These are phyloP conservation scores for Oceanites oceanicus DNA, from an alignment of 2,113 vertebrate species.

Conservation along the genomic window DNA sequence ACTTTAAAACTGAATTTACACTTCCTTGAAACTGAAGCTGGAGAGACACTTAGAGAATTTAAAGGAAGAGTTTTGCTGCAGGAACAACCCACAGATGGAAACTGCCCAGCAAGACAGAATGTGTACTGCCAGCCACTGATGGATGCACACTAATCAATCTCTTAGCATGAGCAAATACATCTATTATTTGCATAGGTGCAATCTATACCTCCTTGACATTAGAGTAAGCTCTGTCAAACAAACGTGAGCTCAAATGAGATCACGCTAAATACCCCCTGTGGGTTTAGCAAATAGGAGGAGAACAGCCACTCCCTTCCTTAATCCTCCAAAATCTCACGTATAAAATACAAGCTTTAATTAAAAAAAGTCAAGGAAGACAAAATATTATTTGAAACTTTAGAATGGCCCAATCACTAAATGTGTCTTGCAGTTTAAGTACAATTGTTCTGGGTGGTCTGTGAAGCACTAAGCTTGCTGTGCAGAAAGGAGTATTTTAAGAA, in stretches of 20 bases:
- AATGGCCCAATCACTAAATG: neutral
- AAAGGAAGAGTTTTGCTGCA: neutral
- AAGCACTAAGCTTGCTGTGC: neutral
- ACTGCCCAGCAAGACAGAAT: neutral
- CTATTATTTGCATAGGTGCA: constrained; percentile 13
- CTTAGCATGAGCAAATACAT: neutral
- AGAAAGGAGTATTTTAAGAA: constrained; percentile 54
- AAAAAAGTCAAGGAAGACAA: neutral
- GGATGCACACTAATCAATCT: neutral
- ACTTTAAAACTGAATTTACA: neutral
- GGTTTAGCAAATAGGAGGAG: neutral
- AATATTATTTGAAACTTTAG: constrained; percentile 14
- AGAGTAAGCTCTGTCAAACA: constrained; percentile 1
- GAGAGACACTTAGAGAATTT: neutral
- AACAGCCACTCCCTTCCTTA: constrained; percentile 13
- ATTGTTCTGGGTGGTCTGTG: constrained; percentile 32
- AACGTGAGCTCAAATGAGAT: constrained; percentile 25
- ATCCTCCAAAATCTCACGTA: neutral
- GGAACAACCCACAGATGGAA: neutral
- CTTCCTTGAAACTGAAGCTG: neutral
- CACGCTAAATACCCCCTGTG: neutral
- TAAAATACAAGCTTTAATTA: neutral
- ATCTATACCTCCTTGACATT: neutral
- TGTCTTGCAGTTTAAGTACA: neutral
- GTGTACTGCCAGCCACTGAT: neutral